Percentiles rank a stretch among this genome's conserved stretches.
phyloP scores from a whole-genome alignment of 2,797 vertebrate genomes.

The Rhabdophis nuchalis region DNA sequence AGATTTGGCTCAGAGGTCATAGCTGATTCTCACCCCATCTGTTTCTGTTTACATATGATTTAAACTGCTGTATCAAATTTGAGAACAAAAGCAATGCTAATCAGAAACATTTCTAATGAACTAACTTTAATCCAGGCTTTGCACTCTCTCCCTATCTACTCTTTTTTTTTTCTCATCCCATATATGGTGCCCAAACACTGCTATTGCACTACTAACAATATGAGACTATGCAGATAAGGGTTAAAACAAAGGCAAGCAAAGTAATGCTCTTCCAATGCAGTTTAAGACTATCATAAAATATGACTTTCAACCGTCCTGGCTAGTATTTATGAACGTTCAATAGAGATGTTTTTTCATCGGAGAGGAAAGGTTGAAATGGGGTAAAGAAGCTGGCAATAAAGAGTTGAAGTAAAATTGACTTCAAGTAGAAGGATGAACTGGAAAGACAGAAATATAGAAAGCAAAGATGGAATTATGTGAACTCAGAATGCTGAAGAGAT shows the following conservation, averaged over 20 bases:
- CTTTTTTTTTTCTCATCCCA: not conserved
- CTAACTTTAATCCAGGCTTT: conserved; percentile 2
- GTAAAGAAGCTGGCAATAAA: not conserved
- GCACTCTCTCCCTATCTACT: not conserved
- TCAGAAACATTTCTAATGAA: conserved; percentile 18
- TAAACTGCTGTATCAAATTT: not conserved
- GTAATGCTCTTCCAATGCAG: not conserved
- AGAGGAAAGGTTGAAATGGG: not conserved
- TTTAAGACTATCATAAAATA: not conserved
- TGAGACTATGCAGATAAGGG: not conserved
- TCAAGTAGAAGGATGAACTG: not conserved
- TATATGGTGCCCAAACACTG: not conserved
- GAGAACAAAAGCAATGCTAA: conserved; percentile 30
- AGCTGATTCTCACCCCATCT: conserved; percentile 27
- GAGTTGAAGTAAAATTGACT: not conserved
- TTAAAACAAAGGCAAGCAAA: not conserved
- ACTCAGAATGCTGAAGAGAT: not conserved
- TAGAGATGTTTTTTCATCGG: not conserved
- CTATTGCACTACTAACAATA: not conserved
- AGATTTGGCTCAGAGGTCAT: conserved; percentile 33
- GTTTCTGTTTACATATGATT: conserved; percentile 28
- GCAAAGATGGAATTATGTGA: not conserved
- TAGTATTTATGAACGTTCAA: not conserved
- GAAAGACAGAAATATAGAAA: not conserved
- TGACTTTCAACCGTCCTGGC: not conserved